Percentiles rank a stretch among this genome's conserved stretches.
phyloP scores from a whole-genome alignment of 2,113 vertebrate genomes.

The Ariopsis seemanni region DNA sequence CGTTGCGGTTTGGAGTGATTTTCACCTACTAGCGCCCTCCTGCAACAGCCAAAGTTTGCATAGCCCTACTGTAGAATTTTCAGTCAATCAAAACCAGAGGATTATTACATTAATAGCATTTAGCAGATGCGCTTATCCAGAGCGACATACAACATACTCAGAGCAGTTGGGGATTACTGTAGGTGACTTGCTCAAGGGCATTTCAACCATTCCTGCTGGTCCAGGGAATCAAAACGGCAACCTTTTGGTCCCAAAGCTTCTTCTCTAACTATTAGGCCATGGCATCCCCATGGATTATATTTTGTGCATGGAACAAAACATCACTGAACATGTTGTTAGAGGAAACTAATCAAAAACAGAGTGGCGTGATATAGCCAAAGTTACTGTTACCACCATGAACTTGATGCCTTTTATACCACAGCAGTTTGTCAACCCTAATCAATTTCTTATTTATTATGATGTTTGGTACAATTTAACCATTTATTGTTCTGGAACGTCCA shows the following conservation, averaged over 20 bases:
- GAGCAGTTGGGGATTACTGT: no score
- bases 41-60: background rate
- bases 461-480: background rate
- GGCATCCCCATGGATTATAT: no score
- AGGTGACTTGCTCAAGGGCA: no score
- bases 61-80: background rate
- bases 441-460: background rate
- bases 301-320: background rate
- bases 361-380: background rate
- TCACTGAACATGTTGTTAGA: background rate
- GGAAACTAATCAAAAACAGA: background rate
- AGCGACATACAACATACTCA: no score
- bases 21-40: no score
- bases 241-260: no score
- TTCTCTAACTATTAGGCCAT: no score
- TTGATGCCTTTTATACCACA: background rate
- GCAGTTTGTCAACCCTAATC: background rate
- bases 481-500: background rate
- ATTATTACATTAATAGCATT: background rate
- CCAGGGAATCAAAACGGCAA: no score
- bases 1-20: background rate
- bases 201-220: no score
- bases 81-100: background rate
- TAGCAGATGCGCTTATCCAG: no score
- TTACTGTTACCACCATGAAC: background rate